Conservation (phyloP, 2,797 vertebrate genomes). For the Knipowitschia caucasica region DNA sequence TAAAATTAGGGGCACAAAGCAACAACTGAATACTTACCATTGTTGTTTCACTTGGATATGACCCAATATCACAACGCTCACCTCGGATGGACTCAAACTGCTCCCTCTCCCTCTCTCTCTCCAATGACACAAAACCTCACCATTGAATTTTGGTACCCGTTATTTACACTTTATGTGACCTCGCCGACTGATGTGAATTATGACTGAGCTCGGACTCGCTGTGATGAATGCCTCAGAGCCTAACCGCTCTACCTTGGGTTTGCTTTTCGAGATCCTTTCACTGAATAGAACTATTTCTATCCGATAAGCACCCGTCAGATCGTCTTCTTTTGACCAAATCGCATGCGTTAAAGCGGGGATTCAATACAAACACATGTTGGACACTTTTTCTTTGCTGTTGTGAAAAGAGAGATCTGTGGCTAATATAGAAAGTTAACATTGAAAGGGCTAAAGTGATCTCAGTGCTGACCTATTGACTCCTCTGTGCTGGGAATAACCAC, state of each 20-base stretch:
- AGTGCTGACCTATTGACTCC: constrained; percentile 41
- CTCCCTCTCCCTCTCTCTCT: no score
- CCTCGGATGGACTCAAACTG: neutral
- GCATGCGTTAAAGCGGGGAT: neutral
- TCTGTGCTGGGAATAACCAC: constrained; percentile 21
- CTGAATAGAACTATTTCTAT: neutral
- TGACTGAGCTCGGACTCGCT: neutral
- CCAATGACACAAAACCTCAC: neutral
- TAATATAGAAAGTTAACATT: constrained; percentile 18
- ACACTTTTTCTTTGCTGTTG: neutral
- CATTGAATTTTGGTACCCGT: neutral
- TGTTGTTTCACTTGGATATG: neutral
- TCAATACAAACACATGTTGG: neutral
- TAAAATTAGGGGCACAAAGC: no score
- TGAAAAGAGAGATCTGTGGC: neutral
- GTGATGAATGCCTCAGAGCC: neutral
- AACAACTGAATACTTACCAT: no score
- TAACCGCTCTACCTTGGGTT: neutral
- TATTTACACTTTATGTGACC: constrained; percentile 1
- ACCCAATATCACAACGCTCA: neutral
- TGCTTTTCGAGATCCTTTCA: neutral
- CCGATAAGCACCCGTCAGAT: neutral
- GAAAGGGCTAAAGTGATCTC: constrained; percentile 29
- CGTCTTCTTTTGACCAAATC: neutral
- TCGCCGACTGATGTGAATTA: neutral